Percentiles rank a stretch among this genome's conserved stretches.
These are phyloP conservation scores for Bombyx huttoni DNA, from an alignment of 2,888 invertebrate genomes.

Conservation along the genomic window DNA sequence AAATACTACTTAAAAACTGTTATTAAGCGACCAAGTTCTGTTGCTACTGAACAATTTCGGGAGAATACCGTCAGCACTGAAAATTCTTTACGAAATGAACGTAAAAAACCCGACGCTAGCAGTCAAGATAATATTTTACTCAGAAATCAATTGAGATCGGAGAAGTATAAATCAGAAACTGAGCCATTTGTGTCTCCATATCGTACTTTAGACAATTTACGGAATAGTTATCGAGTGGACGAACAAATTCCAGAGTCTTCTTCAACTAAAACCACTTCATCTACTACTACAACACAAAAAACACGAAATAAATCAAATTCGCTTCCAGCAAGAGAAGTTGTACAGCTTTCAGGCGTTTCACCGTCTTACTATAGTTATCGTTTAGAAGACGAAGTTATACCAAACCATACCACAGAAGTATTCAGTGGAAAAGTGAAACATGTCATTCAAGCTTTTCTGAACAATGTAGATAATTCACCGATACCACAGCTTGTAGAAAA, in stretches of 20 bases:
- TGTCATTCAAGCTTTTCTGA: conserved; percentile 51
- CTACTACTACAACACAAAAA: conserved; percentile 17
- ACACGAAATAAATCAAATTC: conserved; percentile 15
- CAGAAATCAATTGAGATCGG: conserved; percentile 18
- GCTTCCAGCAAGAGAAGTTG: conserved; percentile 15
- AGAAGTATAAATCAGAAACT: neutral
- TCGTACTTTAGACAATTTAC: conserved; percentile 59
- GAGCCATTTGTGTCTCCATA: conserved; percentile 66
- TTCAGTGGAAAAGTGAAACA: conserved; percentile 50
- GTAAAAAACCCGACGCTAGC: too few species aligned
- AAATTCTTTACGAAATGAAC: conserved; percentile 30
- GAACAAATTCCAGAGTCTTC: conserved; percentile 20
- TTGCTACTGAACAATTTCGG: conserved; percentile 14
- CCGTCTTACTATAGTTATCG: conserved; percentile 52
- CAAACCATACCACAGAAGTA: conserved; percentile 56
- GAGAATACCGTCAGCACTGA: conserved; percentile 29
- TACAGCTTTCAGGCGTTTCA: conserved; percentile 26
- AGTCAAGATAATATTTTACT: conserved; percentile 6
- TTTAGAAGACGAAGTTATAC: conserved; percentile 42
- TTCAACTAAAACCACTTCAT: conserved; percentile 24
- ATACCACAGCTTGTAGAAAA: conserved; percentile 16
- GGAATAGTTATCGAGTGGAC: conserved; percentile 26
- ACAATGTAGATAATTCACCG: conserved; percentile 31
- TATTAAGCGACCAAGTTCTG: conserved; percentile 40
- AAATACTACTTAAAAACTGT: conserved; percentile 49